phyloP scores from a whole-genome alignment of 2,888 invertebrate genomes.

The Adineta ricciae region DNA sequence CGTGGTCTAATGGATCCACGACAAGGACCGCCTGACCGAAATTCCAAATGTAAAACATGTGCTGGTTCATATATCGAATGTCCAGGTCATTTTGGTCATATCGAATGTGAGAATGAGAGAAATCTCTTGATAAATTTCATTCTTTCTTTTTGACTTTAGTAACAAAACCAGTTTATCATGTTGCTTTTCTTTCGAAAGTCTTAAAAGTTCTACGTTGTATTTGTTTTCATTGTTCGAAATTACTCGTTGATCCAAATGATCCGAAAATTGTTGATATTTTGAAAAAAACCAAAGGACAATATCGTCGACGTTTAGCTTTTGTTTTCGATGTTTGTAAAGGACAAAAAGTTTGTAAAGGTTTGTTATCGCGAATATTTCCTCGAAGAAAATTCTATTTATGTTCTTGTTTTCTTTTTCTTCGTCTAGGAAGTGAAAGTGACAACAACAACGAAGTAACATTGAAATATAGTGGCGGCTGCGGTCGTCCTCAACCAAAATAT shows the following conservation, averaged over 20 bases:
- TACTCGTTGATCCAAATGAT: slow-evolving; percentile 81
- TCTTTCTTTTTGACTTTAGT: slow-evolving; percentile 46
- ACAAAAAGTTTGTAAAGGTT: slow-evolving; percentile 70
- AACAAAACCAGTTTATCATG: slow-evolving; percentile 94
- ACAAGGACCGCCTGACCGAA: slow-evolving; percentile 89
- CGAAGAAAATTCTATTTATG: slow-evolving; percentile 63
- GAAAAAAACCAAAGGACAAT: slow-evolving; percentile 88
- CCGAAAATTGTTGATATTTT: slow-evolving; percentile 86
- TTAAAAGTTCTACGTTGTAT: slow-evolving; percentile 95
- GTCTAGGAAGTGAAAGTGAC: slow-evolving; percentile 36
- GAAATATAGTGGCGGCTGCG: slow-evolving; percentile 63
- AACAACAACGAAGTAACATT: slow-evolving; percentile 37
- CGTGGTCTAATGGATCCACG: slow-evolving; percentile 98
- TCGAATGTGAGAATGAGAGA: slow-evolving; percentile 57
- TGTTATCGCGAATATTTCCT: slow-evolving; percentile 86
- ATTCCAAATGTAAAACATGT: slow-evolving; percentile 83
- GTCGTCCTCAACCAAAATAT: slow-evolving; percentile 88
- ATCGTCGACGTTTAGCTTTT: slow-evolving; percentile 80
- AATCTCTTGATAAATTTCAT: neutral
- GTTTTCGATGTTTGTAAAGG: slow-evolving; percentile 96
- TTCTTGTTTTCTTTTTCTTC: neutral
- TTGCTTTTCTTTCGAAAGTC: slow-evolving; percentile 90
- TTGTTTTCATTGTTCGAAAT: slow-evolving; percentile 94
- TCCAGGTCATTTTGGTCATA: slow-evolving; percentile 97
- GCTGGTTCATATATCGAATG: slow-evolving; percentile 66